Conservation (phyloP, 37 sponge, comb jelly and placozoan genomes). For the Agelas oroides region DNA sequence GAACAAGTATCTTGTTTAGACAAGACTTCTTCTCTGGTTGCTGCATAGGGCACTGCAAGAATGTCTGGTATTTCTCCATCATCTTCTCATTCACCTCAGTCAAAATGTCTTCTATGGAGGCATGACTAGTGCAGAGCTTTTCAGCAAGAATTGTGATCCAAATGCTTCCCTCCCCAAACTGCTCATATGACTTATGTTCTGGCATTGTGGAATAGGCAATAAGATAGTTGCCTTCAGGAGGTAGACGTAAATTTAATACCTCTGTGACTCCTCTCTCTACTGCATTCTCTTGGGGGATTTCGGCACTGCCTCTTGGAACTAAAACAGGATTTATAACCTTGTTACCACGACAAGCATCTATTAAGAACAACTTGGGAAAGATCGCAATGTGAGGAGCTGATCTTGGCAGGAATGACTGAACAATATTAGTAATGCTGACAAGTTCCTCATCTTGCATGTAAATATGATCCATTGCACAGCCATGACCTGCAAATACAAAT, state of each 20-base stretch:
- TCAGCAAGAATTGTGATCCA: constrained; percentile 47
- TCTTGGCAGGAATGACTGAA: constrained; percentile 2
- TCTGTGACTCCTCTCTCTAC: constrained; percentile 5
- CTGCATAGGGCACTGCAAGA: neutral
- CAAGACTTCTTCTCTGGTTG: constrained; percentile 20
- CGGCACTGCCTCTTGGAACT: constrained; percentile 9
- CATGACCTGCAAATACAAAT: constrained; percentile 58
- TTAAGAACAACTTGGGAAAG: constrained; percentile 51
- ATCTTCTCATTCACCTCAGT: constrained; percentile 37
- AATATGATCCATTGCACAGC: neutral
- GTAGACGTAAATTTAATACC: neutral
- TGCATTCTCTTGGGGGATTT: neutral
- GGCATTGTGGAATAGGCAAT: constrained; percentile 57
- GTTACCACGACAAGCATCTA: constrained; percentile 63
- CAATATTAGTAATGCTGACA: constrained; percentile 1
- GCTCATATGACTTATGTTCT: constrained; percentile 38
- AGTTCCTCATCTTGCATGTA: constrained; percentile 27
- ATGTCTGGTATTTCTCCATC: neutral
- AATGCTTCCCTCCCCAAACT: constrained; percentile 6
- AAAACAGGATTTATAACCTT: neutral
- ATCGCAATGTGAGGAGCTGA: neutral
- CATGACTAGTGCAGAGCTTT: neutral
- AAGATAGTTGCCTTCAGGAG: constrained; percentile 29
- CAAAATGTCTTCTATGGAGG: constrained; percentile 25
- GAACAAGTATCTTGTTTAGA: constrained; percentile 24